Evolutionary conservation across 2,797 vertebrate species (phyloP).

Genomic region (Pseudochaenichthys georgianus): DNA sequence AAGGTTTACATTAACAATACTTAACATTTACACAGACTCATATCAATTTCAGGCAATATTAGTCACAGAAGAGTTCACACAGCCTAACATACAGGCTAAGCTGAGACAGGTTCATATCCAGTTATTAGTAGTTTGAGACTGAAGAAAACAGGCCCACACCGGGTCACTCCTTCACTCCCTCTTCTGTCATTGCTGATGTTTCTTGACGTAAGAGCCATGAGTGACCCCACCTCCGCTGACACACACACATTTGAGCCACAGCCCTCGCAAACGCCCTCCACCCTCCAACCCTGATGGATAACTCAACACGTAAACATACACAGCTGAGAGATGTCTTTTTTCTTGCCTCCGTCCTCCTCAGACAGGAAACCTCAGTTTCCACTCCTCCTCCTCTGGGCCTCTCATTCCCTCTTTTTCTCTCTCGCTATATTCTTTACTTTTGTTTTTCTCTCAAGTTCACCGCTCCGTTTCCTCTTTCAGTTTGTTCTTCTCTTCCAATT

Average conservation of each 20-base stretch:
- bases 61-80: constrained; percentile 4
- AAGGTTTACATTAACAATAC: not conserved
- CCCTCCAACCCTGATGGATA: constrained; percentile 53
- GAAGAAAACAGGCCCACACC: constrained; percentile 36
- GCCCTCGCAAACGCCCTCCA: constrained; percentile 38
- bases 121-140: not conserved
- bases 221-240: constrained; percentile 72
- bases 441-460: constrained; percentile 40
- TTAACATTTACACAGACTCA: constrained; percentile 19
- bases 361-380: constrained; percentile 89
- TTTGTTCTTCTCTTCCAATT: not conserved
- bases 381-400: constrained; percentile 77
- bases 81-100: not conserved
- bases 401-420: constrained; percentile 51
- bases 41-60: constrained; percentile 20
- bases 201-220: constrained; percentile 56
- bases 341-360: constrained; percentile 73
- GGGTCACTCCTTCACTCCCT: constrained; percentile 32
- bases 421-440: constrained; percentile 48
- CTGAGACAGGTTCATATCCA: not conserved
- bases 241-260: constrained; percentile 64
- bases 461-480: not conserved
- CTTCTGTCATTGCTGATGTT: constrained; percentile 64
- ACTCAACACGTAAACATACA: constrained; percentile 60
- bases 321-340: constrained; percentile 67